A percentile compares a stretch with the other conserved stretches of the same genome.
Evolutionary conservation across 2,888 invertebrate genomes (phyloP).

Genomic region (Myopa tessellatipennis): DNA sequence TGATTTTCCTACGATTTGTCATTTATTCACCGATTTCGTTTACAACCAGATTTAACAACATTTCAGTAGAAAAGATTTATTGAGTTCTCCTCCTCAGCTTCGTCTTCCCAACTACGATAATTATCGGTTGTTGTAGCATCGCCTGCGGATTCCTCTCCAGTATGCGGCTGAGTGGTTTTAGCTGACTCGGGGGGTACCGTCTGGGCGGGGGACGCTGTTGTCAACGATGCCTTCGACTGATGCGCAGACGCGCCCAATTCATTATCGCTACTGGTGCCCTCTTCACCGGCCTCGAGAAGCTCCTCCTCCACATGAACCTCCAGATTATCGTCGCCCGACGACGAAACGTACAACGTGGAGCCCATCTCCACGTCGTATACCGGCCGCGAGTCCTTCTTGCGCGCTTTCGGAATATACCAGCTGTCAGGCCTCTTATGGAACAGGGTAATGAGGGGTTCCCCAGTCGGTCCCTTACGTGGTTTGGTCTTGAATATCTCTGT

Average conservation of each 20-base stretch:
- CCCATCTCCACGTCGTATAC: slow-evolving; percentile 64
- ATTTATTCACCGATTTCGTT: not conserved
- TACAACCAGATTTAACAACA: not conserved
- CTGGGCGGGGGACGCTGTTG: not conserved
- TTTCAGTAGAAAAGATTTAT: slow-evolving; percentile 61
- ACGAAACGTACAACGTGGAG: slow-evolving; percentile 61
- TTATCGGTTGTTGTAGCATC: not conserved
- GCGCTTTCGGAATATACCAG: slow-evolving; percentile 49
- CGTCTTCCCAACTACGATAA: slow-evolving; percentile 37
- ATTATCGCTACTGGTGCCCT: slow-evolving; percentile 51
- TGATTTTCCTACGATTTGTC: not conserved
- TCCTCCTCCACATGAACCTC: slow-evolving; percentile 58
- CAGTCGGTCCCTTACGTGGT: slow-evolving; percentile 44
- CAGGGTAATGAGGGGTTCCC: slow-evolving; percentile 45
- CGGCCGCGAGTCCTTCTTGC: slow-evolving; percentile 49
- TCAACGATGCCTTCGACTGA: slow-evolving; percentile 1
- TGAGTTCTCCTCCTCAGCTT: slow-evolving; percentile 60
- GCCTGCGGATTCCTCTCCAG: slow-evolving; percentile 28
- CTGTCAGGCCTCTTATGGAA: slow-evolving; percentile 53
- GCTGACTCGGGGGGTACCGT: not conserved
- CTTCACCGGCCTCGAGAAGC: slow-evolving; percentile 57
- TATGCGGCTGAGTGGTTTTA: not conserved
- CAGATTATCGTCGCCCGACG: slow-evolving; percentile 61
- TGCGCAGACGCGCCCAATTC: slow-evolving; percentile 40
- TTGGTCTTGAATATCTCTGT: slow-evolving; percentile 55